A percentile compares a stretch with the other conserved stretches of the same genome.
These are phyloP conservation scores for Sitodiplosis mosellana DNA, from an alignment of 1,140 invertebrate species.

Conservation along the genomic window DNA sequence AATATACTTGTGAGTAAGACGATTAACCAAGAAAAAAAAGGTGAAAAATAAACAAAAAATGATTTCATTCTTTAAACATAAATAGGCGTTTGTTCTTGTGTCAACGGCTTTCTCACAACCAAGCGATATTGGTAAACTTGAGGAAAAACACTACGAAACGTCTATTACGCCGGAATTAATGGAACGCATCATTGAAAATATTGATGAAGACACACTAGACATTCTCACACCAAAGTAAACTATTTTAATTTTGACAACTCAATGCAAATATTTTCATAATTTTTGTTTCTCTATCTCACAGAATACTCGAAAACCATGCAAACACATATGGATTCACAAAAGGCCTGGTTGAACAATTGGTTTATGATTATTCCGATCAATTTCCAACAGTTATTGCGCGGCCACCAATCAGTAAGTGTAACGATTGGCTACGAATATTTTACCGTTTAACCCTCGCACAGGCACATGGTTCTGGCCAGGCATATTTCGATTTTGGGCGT, in stretches of 20 bases:
- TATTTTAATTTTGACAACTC: neutral
- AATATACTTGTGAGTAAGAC: neutral
- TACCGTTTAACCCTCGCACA: neutral
- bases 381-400: constrained; percentile 42
- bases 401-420: constrained; percentile 45
- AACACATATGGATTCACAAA: constrained; percentile 60
- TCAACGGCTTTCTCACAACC: neutral
- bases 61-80: neutral
- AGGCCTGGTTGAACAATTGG: constrained; percentile 42
- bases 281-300: constrained; percentile 11
- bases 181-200: constrained; percentile 41
- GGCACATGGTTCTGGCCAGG: neutral
- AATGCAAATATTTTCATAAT: neutral
- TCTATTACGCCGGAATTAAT: neutral
- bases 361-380: constrained; percentile 30
- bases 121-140: neutral
- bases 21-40: neutral
- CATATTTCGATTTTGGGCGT: too few relatives aligned
- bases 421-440: neutral
- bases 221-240: constrained; percentile 43
- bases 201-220: constrained; percentile 43
- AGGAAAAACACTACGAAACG: neutral
- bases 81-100: neutral
- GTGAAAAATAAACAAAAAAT: too few relatives aligned
- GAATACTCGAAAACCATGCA: constrained; percentile 41